A percentile compares a stretch with the other conserved stretches of the same genome.
phyloP scores from a whole-genome alignment of 2,113 vertebrate species.

The Anseranas semipalmata region DNA sequence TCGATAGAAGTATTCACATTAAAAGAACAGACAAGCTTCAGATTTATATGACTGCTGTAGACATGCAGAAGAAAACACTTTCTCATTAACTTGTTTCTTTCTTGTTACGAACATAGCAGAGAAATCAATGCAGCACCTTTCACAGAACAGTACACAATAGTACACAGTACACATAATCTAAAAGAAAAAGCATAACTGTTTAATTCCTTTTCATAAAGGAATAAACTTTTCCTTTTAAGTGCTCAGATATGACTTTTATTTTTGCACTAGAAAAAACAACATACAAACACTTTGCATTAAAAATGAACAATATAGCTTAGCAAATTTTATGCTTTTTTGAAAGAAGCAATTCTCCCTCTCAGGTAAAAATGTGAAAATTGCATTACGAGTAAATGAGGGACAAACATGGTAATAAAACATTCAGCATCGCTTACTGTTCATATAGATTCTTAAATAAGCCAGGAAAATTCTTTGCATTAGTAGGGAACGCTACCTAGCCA shows the following conservation, averaged over 20 bases:
- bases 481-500: not conserved
- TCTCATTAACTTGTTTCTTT: not conserved
- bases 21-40: not conserved
- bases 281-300: not conserved
- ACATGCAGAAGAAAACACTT: not conserved
- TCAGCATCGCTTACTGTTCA: not conserved
- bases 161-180: not conserved
- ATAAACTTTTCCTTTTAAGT: not conserved
- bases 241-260: not conserved
- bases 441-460: not conserved
- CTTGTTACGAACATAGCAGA: not conserved
- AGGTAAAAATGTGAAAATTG: not conserved
- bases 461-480: not conserved
- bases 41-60: not conserved
- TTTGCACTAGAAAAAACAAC: not conserved
- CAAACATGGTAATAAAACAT: not conserved
- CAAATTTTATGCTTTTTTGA: not conserved
- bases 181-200: not conserved
- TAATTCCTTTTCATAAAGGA: not conserved
- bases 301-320: not conserved
- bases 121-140: not conserved
- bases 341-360: not conserved
- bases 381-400: not conserved
- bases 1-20: not conserved
- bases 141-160: fast-evolving